phyloP scores from a whole-genome alignment of 2,888 invertebrate species.

The Deilephila elpenor region DNA sequence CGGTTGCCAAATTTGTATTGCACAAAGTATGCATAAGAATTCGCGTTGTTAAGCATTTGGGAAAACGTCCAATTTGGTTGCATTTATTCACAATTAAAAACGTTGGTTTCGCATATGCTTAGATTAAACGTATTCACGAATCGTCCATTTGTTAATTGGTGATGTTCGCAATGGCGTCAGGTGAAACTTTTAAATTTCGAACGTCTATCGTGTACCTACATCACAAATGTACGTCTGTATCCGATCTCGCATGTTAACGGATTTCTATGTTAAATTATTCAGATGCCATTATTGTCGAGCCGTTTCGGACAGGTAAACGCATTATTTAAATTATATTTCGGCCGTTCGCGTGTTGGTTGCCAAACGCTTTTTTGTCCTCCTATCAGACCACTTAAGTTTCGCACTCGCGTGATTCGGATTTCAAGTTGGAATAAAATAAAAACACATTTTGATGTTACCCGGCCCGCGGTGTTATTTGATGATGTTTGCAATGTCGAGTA shows the following conservation, averaged over 20 bases:
- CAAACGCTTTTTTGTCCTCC: slow-evolving; percentile 75
- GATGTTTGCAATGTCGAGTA: slow-evolving; percentile 22
- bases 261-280: slow-evolving; percentile 61
- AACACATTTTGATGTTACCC: slow-evolving; percentile 24
- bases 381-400: slow-evolving; percentile 71
- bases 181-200: slow-evolving; percentile 40
- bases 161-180: slow-evolving; percentile 14
- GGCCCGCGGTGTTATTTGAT: slow-evolving; percentile 25
- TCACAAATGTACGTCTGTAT: slow-evolving; percentile 42
- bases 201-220: slow-evolving; percentile 41
- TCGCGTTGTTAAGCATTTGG: slow-evolving; percentile 13
- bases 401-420: slow-evolving; percentile 76
- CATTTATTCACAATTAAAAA: slow-evolving; percentile 17
- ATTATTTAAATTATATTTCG: slow-evolving; percentile 74
- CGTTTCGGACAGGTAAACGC: slow-evolving; percentile 68
- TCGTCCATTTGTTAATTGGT: slow-evolving; percentile 28
- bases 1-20: slow-evolving; percentile 49
- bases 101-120: not conserved
- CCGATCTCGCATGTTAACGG: slow-evolving; percentile 40
- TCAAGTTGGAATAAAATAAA: slow-evolving; percentile 53
- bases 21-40: slow-evolving; percentile 41
- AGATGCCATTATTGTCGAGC: slow-evolving; percentile 65
- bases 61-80: slow-evolving; percentile 13
- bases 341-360: slow-evolving; percentile 72
- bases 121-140: slow-evolving; percentile 24